Conservation (phyloP, 2,888 invertebrate species). For the Drosophila prostipennis region DNA sequence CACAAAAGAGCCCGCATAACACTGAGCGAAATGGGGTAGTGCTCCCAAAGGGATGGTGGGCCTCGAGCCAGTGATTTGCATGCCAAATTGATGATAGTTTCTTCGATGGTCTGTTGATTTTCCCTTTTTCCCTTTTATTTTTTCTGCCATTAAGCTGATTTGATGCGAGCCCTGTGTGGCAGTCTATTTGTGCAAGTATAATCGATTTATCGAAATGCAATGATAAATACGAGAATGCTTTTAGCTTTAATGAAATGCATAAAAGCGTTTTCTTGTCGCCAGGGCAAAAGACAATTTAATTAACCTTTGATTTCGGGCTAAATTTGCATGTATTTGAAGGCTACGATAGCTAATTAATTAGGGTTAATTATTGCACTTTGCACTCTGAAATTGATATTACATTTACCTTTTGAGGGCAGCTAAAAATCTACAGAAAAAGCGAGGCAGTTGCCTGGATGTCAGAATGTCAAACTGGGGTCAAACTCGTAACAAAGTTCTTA, state of each 20-base stretch:
- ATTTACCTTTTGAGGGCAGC: too few relatives aligned
- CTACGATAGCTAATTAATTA: neutral
- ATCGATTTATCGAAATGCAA: slow-evolving; percentile 35
- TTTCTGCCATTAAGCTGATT: slow-evolving; percentile 38
- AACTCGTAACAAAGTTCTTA: slow-evolving; percentile 61
- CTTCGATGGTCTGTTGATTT: slow-evolving; percentile 22
- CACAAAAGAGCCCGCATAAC: slow-evolving; percentile 24
- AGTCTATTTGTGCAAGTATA: slow-evolving; percentile 2
- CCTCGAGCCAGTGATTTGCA: slow-evolving; percentile 34
- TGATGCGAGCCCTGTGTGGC: slow-evolving; percentile 11
- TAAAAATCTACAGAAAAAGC: too few relatives aligned
- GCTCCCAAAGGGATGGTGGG: neutral
- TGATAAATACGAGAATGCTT: slow-evolving; percentile 16
- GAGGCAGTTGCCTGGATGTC: too few relatives aligned
- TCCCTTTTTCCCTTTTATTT: neutral
- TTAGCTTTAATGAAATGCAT: slow-evolving; percentile 16
- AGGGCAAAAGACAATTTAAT: neutral
- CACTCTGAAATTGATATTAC: too few relatives aligned
- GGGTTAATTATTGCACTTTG: neutral
- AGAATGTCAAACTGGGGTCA: slow-evolving; percentile 9
- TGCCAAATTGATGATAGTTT: slow-evolving; percentile 39
- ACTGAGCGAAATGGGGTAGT: neutral
- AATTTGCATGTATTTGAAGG: neutral
- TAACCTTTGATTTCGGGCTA: neutral
- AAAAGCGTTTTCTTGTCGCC: neutral